phyloP scores from a whole-genome alignment of 1,140 invertebrate genomes.

The Subanguina moxae region DNA sequence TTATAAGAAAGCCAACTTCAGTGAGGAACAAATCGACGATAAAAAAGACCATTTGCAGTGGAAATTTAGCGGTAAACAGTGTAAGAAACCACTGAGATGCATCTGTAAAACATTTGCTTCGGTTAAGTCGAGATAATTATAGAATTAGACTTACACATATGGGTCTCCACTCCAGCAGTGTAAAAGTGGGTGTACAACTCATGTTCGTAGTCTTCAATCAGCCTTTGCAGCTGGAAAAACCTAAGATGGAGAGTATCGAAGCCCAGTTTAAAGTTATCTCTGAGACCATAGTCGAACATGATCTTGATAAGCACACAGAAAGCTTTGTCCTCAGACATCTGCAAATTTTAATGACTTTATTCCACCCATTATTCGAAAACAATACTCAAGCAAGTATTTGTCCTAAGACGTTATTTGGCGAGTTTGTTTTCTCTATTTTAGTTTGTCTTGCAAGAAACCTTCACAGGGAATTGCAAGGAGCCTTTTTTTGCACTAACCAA shows the following conservation, averaged over 20 bases:
- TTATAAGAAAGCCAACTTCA: conserved; percentile 50
- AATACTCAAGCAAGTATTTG: too few species aligned
- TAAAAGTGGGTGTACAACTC: conserved; percentile 84
- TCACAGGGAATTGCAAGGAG: too few species aligned
- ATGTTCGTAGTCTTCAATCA: conserved; percentile 87
- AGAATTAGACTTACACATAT: conserved; percentile 74
- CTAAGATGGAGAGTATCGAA: conserved; percentile 91
- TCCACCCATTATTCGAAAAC: too few species aligned
- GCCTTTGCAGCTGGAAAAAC: conserved; percentile 88
- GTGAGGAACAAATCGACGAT: conserved; percentile 88
- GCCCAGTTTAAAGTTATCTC: conserved; percentile 90
- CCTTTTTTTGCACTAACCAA: too few species aligned
- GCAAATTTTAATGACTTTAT: conserved; percentile 27
- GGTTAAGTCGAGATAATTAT: background rate
- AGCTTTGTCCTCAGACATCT: conserved; percentile 99
- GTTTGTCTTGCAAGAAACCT: too few species aligned
- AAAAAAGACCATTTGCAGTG: conserved; percentile 91
- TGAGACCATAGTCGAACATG: conserved; percentile 90
- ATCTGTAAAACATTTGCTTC: conserved; percentile 59
- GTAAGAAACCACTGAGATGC: conserved; percentile 99
- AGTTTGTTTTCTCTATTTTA: too few species aligned
- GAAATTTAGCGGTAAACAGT: conserved; percentile 94
- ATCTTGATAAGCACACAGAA: conserved; percentile 92
- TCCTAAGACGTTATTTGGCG: too few species aligned
- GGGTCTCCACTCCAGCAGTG: conserved; percentile 85